Conservation (phyloP, 2,797 vertebrate genomes). For the Brotula barbata region DNA sequence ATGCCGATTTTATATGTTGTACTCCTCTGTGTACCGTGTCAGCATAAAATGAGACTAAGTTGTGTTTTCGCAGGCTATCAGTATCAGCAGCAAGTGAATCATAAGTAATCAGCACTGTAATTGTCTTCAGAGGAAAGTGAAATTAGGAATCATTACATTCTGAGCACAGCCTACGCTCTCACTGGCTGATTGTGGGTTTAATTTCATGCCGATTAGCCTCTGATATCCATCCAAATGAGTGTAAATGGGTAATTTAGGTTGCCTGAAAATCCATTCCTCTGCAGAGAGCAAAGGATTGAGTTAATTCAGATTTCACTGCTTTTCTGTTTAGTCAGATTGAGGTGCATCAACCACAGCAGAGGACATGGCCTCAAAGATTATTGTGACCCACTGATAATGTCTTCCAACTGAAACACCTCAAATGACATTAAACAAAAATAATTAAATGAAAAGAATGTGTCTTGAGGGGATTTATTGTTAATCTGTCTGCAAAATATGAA, state of each 20-base stretch:
- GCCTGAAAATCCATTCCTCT: conserved; percentile 24
- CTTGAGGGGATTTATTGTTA: too few species aligned
- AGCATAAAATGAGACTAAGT: conserved; percentile 50
- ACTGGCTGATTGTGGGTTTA: conserved; percentile 33
- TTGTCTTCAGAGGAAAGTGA: conserved; percentile 39
- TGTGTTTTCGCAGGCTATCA: conserved; percentile 33
- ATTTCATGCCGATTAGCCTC: conserved; percentile 51
- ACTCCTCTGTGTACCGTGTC: conserved; percentile 18
- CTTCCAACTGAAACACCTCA: background rate
- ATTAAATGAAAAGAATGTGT: too few species aligned
- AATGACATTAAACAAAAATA: background rate
- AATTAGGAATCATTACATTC: conserved; percentile 38
- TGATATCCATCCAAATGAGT: conserved; percentile 45
- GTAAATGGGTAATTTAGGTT: conserved; percentile 46
- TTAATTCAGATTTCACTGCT: conserved; percentile 27
- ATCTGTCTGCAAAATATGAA: too few species aligned
- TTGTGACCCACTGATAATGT: background rate
- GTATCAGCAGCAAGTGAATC: conserved; percentile 55
- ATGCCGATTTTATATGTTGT: conserved; percentile 12
- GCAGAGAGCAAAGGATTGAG: conserved; percentile 29
- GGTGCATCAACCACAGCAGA: background rate
- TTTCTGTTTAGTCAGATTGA: background rate
- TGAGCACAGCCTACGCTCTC: conserved; percentile 24
- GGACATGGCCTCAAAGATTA: conserved; percentile 5
- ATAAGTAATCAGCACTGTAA: conserved; percentile 42